Evolutionary conservation across 2,797 vertebrate genomes (phyloP), one percentile per base, ranked within the genome.

Genomic region (Morelia viridis): DNA sequence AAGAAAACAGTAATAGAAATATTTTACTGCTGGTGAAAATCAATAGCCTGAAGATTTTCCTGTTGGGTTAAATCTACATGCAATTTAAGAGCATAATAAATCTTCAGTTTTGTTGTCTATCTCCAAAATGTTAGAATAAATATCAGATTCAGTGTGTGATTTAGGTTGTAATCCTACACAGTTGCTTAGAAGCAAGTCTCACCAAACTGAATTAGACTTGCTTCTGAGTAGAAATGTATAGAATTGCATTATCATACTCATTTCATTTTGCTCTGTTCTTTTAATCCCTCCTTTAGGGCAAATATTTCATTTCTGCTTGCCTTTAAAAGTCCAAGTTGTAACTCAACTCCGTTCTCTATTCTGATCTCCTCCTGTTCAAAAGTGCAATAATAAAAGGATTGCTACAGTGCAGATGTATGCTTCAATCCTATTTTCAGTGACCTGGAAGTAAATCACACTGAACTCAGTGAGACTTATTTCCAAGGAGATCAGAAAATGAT

Each of bases 1-100:
- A 94, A 92, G 2, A 28, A 53, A 94, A 94, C 26, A 41, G 89
- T 89, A 93, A 93, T 19, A 84, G 64, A 89, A 93, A 87, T 92
- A 92, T 90, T 88, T 86, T 91, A 92, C 41, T 86, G 60, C 76
- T 71, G 68, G 61, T 87, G 64, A 62, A 64, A 93, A 93, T 92
- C 84, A 88, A 58, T 88, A 76, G 57, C 80, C 11, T 85, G 83
- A 46, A n/a, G 12, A 53, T 68, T 90, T 87, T 92, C 71, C 87
- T 86, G 26, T 86, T 65, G 65, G 15, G 26, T 22, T 41, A 91
- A 13, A 83, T 83, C 84, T 31, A 76, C 65, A 87, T 22, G 64
- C 84, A 71, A 57, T 71, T 92, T n/a, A 92, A 61, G 28, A 93
- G 28, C 2, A 62, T 0, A 89, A 86, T 87, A 87, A 94, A 89